A percentile compares a stretch with the other conserved stretches of the same genome.
These are phyloP conservation scores for Tenthredo livida DNA, from an alignment of 2,888 invertebrate species.

Conservation along the genomic window DNA sequence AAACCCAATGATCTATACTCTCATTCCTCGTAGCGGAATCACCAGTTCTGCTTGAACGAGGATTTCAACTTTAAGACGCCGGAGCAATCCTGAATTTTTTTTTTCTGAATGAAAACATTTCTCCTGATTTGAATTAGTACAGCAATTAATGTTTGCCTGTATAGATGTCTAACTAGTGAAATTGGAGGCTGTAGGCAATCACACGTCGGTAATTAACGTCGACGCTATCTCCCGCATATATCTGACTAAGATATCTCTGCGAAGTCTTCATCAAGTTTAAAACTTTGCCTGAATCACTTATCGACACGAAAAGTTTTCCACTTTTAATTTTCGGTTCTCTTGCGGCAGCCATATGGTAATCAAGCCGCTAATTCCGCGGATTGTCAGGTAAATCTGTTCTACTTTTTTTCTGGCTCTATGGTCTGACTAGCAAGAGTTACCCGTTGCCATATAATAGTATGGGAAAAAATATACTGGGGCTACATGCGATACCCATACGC, in stretches of 20 bases:
- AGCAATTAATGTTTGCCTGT: conserved; percentile 27
- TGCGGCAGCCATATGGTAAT: background rate
- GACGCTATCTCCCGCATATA: background rate
- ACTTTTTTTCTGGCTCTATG: background rate
- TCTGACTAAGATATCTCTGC: background rate
- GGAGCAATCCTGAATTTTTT: background rate
- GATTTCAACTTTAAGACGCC: background rate
- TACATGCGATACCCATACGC: background rate
- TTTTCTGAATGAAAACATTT: background rate
- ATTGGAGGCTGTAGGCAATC: background rate
- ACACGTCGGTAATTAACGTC: conserved; percentile 4
- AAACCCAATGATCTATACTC: conserved; percentile 12
- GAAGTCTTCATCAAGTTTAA: conserved; percentile 5
- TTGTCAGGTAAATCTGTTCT: background rate
- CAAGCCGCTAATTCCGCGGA: background rate
- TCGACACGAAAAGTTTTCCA: background rate
- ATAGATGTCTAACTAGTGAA: background rate
- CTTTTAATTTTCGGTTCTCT: background rate
- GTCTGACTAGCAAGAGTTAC: background rate
- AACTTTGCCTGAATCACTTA: background rate
- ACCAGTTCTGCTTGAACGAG: conserved; percentile 7
- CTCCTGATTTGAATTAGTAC: conserved; percentile 11
- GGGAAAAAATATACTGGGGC: background rate
- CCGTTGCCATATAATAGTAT: background rate
- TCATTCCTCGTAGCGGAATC: background rate